A percentile compares a stretch with the other conserved stretches of the same genome.
Evolutionary conservation across 2,888 invertebrate species (phyloP).

Genomic region (Lapara coniferarum): DNA sequence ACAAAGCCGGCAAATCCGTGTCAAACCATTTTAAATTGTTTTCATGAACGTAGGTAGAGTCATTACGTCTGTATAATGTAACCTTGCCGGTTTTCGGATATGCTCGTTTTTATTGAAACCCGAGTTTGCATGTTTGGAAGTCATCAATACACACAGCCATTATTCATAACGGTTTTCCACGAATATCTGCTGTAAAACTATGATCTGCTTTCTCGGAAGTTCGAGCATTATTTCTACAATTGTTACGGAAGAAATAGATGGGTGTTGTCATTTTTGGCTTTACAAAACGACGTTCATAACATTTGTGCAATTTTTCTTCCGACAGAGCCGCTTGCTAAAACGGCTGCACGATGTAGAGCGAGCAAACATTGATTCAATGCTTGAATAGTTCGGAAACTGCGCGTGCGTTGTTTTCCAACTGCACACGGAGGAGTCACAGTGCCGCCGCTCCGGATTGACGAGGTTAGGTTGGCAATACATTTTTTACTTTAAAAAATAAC

Average conservation of each 20-base stretch:
- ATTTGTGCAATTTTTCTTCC: constrained; percentile 31
- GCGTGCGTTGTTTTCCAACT: constrained; percentile 49
- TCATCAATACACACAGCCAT: neutral
- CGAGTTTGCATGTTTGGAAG: constrained; percentile 2
- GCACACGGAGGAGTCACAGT: constrained; percentile 21
- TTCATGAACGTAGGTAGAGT: constrained; percentile 5
- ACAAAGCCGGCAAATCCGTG: constrained; percentile 11
- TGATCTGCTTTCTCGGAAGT: constrained; percentile 11
- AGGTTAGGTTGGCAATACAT: constrained; percentile 2
- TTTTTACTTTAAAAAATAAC: neutral
- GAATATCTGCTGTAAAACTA: constrained; percentile 6
- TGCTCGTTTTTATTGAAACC: neutral
- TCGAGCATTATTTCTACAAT: neutral
- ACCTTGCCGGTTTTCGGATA: constrained; percentile 19
- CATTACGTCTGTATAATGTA: constrained; percentile 12
- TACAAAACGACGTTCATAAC: constrained; percentile 31
- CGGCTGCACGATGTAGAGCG: constrained; percentile 48
- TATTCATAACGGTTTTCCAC: constrained; percentile 6
- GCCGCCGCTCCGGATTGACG: neutral
- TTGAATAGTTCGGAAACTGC: constrained; percentile 47
- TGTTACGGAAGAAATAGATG: neutral
- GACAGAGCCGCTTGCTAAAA: constrained; percentile 37
- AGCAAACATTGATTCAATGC: constrained; percentile 57
- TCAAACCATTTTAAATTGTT: constrained; percentile 6
- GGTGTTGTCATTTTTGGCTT: constrained; percentile 13